Percentiles rank a stretch among this genome's conserved stretches.
Evolutionary conservation across 2,888 invertebrate genomes (phyloP).

Genomic region (Anthophora plumipes): DNA sequence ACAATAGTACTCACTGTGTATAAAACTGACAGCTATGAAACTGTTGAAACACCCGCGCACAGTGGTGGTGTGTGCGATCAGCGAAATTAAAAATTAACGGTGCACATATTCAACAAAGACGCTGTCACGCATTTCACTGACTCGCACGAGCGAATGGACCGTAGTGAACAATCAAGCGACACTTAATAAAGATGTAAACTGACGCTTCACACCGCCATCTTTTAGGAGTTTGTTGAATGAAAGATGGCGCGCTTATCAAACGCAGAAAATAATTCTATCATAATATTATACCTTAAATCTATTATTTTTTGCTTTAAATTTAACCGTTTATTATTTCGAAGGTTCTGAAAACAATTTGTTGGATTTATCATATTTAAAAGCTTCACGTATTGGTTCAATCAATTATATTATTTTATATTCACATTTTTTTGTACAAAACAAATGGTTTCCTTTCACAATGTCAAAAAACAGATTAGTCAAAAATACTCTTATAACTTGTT

Average conservation of each 20-base stretch:
- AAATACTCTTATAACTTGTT: conserved; percentile 50
- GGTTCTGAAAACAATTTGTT: too few relatives aligned
- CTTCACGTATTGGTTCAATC: conserved; percentile 15
- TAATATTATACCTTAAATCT: too few relatives aligned
- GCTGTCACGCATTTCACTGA: conserved; percentile 53
- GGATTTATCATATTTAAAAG: background rate
- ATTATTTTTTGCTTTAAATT: too few relatives aligned
- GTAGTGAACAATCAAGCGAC: conserved; percentile 24
- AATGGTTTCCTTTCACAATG: conserved; percentile 45
- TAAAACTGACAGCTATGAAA: conserved; percentile 17
- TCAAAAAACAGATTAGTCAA: conserved; percentile 56
- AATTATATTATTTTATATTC: conserved; percentile 57
- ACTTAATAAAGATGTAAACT: conserved; percentile 22
- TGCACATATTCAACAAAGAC: conserved; percentile 55
- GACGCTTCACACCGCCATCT: conserved; percentile 13
- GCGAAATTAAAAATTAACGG: conserved; percentile 50
- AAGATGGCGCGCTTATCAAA: conserved; percentile 3
- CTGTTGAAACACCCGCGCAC: conserved; percentile 30
- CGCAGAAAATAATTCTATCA: background rate
- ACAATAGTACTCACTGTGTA: conserved; percentile 53
- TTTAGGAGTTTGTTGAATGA: background rate
- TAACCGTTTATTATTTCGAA: too few relatives aligned
- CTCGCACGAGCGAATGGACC: conserved; percentile 33
- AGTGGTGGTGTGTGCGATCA: conserved; percentile 24
- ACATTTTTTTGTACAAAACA: conserved; percentile 64